Conservation (phyloP, 92 coral and sea anemone genomes). For the Zoanthus gigantus region DNA sequence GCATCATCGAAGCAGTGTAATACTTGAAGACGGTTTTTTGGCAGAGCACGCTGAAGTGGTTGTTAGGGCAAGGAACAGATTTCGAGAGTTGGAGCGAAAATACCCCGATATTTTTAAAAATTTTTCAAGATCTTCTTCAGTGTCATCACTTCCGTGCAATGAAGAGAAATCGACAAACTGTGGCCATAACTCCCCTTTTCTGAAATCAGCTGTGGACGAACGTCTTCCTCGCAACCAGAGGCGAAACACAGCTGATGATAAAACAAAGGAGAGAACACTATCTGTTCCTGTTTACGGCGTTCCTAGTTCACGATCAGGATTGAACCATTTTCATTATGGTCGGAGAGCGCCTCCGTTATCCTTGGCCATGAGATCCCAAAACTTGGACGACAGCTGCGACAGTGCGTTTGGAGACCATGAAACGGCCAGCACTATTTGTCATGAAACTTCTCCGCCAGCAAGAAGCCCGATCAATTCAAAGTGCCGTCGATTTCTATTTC, state of each 20-base stretch:
- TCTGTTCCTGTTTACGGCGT: constrained; percentile 29
- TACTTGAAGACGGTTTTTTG: constrained; percentile 87
- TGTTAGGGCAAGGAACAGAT: constrained; percentile 84
- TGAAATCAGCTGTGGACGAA: constrained; percentile 4
- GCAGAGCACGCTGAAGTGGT: constrained; percentile 84
- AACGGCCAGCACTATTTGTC: constrained; percentile 57
- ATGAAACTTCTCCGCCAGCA: constrained; percentile 67
- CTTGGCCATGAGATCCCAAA: constrained; percentile 76
- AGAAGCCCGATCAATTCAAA: constrained; percentile 18
- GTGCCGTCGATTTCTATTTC: constrained; percentile 69
- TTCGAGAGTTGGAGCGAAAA: constrained; percentile 88
- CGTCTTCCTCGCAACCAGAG: not conserved
- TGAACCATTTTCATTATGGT: constrained; percentile 38
- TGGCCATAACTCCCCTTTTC: not conserved
- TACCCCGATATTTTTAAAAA: constrained; percentile 87
- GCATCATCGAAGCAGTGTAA: constrained; percentile 65
- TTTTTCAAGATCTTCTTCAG: constrained; percentile 69
- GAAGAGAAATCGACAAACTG: constrained; percentile 22
- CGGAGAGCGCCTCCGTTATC: constrained; percentile 83
- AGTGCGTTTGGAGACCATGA: constrained; percentile 89
- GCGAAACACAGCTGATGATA: constrained; percentile 26
- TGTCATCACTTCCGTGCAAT: constrained; percentile 54
- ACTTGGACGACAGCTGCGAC: constrained; percentile 85
- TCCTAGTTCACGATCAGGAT: constrained; percentile 35
- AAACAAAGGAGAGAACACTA: constrained; percentile 24